Evolutionary conservation across 2,888 invertebrate genomes (phyloP), one percentile per base, ranked within the genome.

Genomic region (Lagria hirta): DNA sequence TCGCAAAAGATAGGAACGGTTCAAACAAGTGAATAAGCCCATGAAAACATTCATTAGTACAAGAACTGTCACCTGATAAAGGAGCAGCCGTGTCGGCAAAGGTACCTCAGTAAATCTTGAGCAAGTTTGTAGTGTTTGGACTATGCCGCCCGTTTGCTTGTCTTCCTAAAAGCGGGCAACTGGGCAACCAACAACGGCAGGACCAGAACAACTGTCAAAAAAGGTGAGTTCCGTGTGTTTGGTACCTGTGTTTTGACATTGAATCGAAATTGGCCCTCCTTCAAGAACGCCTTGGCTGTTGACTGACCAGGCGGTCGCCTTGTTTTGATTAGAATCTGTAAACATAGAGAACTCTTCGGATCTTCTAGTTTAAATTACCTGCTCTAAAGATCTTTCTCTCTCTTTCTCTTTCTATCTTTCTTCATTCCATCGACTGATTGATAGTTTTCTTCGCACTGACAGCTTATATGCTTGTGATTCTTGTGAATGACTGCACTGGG

Each of bases 61-160:
- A 63, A 63, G 63, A 66, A 66, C 64, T 66, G 66, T 67, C 66
- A 67, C 66, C 66, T 65, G 66, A 67, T 67, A 67, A 67, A 66
- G 61, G 64, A 62, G 66, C 66, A 64, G 61, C 64, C 63, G 65
- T 67, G 67, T 65, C 65, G 67, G 65, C 62, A 57, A 58, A 61
- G 58, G 48, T 61, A 57, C 63, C 60, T 58, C 62, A 62, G 60
- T 67, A 67, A 67, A 67, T 67, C 67, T 66, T 61, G 53, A 54
- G 52, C 60, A 57, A 58, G 62, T 61, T 64, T 62, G 62, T 64
- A 62, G 55, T 58, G 60, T 61, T 61, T 61, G 55, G 64, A 58
- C 61, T 57, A 55, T 57, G 61, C 43, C 43, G 43, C 36, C n/a
- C n/a, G n/a, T n/a, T n/a, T n/a, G n/a, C n/a, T n/a, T n/a, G n/a